Evolutionary conservation across 2,113 vertebrate species (phyloP).

Genomic region (Stegostoma tigrinum): DNA sequence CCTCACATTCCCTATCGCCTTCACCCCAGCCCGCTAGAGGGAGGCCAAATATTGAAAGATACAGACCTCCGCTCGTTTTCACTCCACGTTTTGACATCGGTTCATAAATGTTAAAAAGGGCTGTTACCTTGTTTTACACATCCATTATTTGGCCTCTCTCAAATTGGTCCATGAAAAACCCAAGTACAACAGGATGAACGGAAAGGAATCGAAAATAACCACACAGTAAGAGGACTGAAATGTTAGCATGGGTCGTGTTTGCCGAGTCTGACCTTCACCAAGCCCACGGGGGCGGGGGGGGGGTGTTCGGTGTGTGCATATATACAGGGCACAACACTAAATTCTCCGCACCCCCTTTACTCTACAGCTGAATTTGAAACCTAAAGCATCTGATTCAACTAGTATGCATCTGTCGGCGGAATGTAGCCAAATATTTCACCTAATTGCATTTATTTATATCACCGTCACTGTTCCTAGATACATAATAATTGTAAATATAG

Average conservation of each 20-base stretch:
- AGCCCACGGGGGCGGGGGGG: too few relatives aligned
- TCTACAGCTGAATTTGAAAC: not conserved
- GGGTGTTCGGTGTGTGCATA: not conserved
- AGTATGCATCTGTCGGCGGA: not conserved
- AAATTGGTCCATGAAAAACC: not conserved
- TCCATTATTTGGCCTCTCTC: too few relatives aligned
- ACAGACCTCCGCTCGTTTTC: not conserved
- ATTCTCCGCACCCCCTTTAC: not conserved
- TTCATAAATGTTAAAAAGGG: not conserved
- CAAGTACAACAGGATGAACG: not conserved
- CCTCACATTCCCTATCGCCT: not conserved
- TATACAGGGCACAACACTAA: not conserved
- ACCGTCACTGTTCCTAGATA: not conserved
- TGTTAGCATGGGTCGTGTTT: not conserved
- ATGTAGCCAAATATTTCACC: not conserved
- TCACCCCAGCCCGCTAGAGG: not conserved
- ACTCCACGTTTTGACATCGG: not conserved
- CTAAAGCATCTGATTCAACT: not conserved
- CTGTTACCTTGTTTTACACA: not conserved
- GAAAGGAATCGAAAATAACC: not conserved
- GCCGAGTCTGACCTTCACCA: not conserved
- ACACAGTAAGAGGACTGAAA: not conserved
- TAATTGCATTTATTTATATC: not conserved
- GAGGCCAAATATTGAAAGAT: not conserved
- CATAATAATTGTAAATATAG: not conserved